Evolutionary conservation across 2,797 vertebrate genomes (phyloP), one percentile per base, ranked within the genome.

Genomic region (Acrossocheilus fasciatus): DNA sequence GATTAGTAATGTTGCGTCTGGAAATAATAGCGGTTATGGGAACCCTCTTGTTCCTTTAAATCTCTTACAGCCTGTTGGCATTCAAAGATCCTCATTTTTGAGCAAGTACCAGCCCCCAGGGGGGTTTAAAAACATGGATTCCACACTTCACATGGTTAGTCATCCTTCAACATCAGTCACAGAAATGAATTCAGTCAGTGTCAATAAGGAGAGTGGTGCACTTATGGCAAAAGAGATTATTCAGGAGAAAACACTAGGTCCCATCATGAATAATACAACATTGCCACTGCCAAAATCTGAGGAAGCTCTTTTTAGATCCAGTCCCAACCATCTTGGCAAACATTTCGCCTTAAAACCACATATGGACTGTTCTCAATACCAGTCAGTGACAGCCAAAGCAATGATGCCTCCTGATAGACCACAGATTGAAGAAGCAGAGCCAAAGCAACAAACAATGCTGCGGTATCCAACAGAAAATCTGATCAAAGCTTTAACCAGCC

Each of bases 401-500:
- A 34, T 4, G 6, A 70, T 15, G 20, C 41, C 52, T 17, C 50
- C 39, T 47, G 36, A 79, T 23, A 57, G 39, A 39, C 41, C 62
- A 72, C 75, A 72, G 3, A 57, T 15, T 45, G 18, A 57, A 79
- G 39, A 62, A 45, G 17, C 6, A 45, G 76, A 72, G 47, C 47
- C 59, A 78, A n/a, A 50, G 23, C 47, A 69, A 84, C 72, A 64
- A 76, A 7, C 43, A 82, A 54, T 8, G 4, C 17, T 0, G 8
- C 8, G 20, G 50, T 26, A 47, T 39, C 64, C 52, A 59, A 50
- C 96, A 0, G 97, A 98, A 88, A 98, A 96, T 41, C 97, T 97
- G 20, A 97, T 97, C 89, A 98, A 96, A 83, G 97, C 98, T 88
- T 93, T 99, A 90, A 96, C 97, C 45, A 98, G 97, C 87, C 98